Evolutionary conservation across 2,113 vertebrate genomes (phyloP).

Genomic region (Eretmochelys imbricata): DNA sequence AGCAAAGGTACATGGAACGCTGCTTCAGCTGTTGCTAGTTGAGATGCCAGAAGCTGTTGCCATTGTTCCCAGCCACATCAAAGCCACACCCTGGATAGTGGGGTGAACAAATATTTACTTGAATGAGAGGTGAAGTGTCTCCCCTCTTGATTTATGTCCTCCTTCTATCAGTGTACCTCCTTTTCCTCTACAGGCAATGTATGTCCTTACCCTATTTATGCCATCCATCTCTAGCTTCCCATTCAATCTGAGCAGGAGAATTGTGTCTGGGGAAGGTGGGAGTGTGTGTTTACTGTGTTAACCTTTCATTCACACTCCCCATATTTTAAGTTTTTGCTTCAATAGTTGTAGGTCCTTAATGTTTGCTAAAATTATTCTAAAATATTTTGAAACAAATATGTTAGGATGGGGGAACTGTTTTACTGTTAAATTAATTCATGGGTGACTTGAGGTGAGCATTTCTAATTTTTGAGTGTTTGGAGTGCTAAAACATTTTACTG

Average conservation of each 20-base stretch:
- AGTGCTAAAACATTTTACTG: background rate
- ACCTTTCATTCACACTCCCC: background rate
- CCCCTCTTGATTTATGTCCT: background rate
- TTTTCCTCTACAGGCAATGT: background rate
- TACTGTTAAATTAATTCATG: background rate
- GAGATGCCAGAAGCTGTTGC: background rate
- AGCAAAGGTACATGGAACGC: background rate
- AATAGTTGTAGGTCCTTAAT: background rate
- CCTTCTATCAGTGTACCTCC: background rate
- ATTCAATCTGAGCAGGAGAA: background rate
- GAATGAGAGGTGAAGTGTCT: background rate
- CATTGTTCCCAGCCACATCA: background rate
- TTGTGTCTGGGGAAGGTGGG: background rate
- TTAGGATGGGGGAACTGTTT: background rate
- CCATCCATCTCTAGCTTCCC: background rate
- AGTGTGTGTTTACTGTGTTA: background rate
- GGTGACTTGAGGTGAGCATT: background rate
- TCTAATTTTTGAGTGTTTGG: background rate
- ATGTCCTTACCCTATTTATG: background rate
- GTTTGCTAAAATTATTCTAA: background rate
- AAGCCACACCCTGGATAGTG: background rate
- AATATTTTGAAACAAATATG: background rate
- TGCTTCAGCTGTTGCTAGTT: background rate
- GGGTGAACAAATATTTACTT: background rate
- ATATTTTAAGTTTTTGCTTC: background rate